Conservation (phyloP, 2,888 invertebrate genomes). For the Phyllotreta striolata region DNA sequence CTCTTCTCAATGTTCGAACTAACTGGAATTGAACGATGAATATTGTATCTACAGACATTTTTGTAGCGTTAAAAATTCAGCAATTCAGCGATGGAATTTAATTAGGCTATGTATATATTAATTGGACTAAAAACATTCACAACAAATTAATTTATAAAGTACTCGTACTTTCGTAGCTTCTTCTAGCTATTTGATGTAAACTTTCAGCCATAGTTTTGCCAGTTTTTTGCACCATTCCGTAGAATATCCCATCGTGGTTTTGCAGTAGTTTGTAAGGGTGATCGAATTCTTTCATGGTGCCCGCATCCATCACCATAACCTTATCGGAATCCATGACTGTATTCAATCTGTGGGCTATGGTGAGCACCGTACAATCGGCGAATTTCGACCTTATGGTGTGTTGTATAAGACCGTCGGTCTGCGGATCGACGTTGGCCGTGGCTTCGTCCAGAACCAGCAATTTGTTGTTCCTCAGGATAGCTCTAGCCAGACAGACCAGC, state of each 20-base stretch:
- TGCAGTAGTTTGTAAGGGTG: constrained; percentile 73
- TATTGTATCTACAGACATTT: neutral
- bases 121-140: neutral
- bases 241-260: constrained; percentile 65
- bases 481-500: constrained; percentile 74
- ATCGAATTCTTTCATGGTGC: constrained; percentile 78
- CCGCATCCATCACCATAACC: constrained; percentile 81
- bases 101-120: neutral
- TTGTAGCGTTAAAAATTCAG: neutral
- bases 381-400: constrained; percentile 79
- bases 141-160: too few species aligned
- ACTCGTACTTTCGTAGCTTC: constrained; percentile 42
- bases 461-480: constrained; percentile 62
- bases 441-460: constrained; percentile 70
- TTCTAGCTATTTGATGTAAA: constrained; percentile 67
- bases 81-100: neutral
- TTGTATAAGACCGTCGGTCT: constrained; percentile 80
- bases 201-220: constrained; percentile 74
- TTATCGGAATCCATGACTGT: constrained; percentile 88
- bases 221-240: constrained; percentile 73
- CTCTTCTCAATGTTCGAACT: too few species aligned
- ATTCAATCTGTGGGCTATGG: constrained; percentile 84
- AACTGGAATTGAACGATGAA: too few species aligned
- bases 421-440: constrained; percentile 82
- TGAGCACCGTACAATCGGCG: constrained; percentile 78